These are phyloP conservation scores for Lacerta viridis DNA, from an alignment of 2,797 vertebrate genomes.

Conservation along the genomic window DNA sequence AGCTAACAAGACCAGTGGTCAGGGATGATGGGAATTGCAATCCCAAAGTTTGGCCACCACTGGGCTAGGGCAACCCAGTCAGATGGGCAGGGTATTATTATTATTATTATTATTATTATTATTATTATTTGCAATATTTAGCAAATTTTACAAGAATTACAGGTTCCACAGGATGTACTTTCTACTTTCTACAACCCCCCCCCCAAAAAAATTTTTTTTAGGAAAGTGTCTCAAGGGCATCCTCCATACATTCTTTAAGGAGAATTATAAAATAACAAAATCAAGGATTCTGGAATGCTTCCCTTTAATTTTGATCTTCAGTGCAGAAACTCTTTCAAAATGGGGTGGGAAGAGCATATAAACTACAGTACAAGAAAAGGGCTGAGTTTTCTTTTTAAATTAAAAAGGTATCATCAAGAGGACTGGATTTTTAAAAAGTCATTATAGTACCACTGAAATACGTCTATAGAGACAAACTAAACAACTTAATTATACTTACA, in stretches of 20 bases:
- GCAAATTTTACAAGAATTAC: not conserved
- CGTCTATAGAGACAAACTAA: constrained; percentile 22
- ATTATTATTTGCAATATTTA: not conserved
- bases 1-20: too few species aligned
- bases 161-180: not conserved
- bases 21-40: too few species aligned
- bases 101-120: too few species aligned
- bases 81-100: too few species aligned
- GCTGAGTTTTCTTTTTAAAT: constrained; percentile 12
- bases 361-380: constrained; percentile 1
- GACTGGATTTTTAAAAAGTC: not conserved
- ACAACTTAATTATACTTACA: constrained; percentile 78
- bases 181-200: not conserved
- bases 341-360: not conserved
- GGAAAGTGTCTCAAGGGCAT: constrained; percentile 3
- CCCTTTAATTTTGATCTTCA: constrained; percentile 17
- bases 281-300: constrained; percentile 17
- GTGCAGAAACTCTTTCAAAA: constrained; percentile 17
- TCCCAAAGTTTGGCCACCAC: too few species aligned
- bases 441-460: constrained; percentile 27
- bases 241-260: not conserved
- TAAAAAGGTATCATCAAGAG: constrained; percentile 8
- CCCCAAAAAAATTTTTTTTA: not conserved
- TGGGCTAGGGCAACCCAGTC: too few species aligned
- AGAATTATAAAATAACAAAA: constrained; percentile 8